Base-by-base conservation (phyloP, 2,888 invertebrate species). In the Anorthoa munda region DNA sequence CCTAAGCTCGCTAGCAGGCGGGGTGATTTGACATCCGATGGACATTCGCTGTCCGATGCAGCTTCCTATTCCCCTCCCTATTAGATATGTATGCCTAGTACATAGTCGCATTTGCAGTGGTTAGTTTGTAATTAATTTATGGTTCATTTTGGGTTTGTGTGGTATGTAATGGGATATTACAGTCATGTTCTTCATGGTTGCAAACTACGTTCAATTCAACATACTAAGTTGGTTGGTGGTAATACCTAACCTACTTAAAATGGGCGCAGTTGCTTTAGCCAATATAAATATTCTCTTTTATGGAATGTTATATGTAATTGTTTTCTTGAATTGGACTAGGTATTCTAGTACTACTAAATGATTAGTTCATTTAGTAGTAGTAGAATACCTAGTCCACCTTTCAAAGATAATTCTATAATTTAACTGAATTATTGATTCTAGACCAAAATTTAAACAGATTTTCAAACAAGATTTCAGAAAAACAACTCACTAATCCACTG, bases 1-100 rank as follows among this genome's bases (percentile, higher is more conserved):
- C 63, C 66, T 31, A 55, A 71, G 31, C 71, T 75, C 61, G 50
- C 53, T 7, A 31, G 70, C 45, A 9, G 21, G 58, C 60, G 77
- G 87, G 85, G 78, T 84, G 89, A 88, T 85, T 86, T 89, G 90
- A 91, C 88, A 85, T 87, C 82, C 87, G 86, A 88, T 86, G 85
- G 87, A 84, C 87, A 80, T 81, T 72, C 65, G 63, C 81, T 84
- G 81, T 84, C 82, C 74, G 60, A 58, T 67, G 39, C 70, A 79
- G 69, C 50, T 58, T 66, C 71, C 48, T 48, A 66, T 48, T 53
- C 61, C 72, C 79, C 78, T 78, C 72, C 45, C 45, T 31, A 75
- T 72, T 71, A 76, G 64, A 78, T 82, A 72, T 63, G 69, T 60
- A 67, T 58, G 67, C 81, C 77, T 86, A 74, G 82, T 82, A 76